Percentiles rank a stretch among this genome's conserved stretches.
Evolutionary conservation across 2,888 invertebrate genomes (phyloP).

Genomic region (Cremastinae sp.): DNA sequence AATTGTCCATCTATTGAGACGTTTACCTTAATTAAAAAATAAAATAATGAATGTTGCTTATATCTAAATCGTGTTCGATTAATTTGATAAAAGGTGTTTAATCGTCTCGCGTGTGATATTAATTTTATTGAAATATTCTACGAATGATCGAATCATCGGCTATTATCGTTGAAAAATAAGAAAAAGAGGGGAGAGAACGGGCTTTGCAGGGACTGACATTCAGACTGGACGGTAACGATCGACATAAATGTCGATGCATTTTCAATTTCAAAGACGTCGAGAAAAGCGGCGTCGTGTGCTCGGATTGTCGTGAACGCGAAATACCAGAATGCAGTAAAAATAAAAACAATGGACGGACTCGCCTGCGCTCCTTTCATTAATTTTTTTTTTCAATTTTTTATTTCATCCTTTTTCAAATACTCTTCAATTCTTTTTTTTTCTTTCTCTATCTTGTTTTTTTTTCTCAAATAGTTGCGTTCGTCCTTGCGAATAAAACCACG

Average conservation of each 20-base stretch:
- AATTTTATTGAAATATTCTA: too few species aligned
- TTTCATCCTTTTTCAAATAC: background rate
- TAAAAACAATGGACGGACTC: constrained; percentile 40
- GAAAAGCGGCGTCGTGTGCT: constrained; percentile 47
- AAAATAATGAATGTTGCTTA: too few species aligned
- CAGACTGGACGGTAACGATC: constrained; percentile 34
- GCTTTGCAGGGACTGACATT: background rate
- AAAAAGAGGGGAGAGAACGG: background rate
- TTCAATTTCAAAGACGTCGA: constrained; percentile 45
- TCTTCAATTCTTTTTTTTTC: constrained; percentile 3
- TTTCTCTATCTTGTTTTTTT: constrained; percentile 10
- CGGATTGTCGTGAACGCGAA: constrained; percentile 8
- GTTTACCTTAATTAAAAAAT: too few species aligned
- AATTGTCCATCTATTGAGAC: too few species aligned
- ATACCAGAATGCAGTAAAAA: constrained; percentile 1
- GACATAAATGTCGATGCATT: constrained; percentile 60
- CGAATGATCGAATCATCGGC: too few species aligned
- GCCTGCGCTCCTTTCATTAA: constrained; percentile 5
- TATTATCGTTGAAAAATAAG: constrained; percentile 1
- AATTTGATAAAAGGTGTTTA: too few species aligned
- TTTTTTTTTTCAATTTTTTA: background rate
- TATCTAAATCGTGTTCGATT: too few species aligned
- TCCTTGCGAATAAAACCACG: constrained; percentile 29
- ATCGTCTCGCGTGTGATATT: too few species aligned
- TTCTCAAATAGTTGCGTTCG: constrained; percentile 27